Conservation (phyloP, 2,797 vertebrate species). For the Streptopelia turtur region DNA sequence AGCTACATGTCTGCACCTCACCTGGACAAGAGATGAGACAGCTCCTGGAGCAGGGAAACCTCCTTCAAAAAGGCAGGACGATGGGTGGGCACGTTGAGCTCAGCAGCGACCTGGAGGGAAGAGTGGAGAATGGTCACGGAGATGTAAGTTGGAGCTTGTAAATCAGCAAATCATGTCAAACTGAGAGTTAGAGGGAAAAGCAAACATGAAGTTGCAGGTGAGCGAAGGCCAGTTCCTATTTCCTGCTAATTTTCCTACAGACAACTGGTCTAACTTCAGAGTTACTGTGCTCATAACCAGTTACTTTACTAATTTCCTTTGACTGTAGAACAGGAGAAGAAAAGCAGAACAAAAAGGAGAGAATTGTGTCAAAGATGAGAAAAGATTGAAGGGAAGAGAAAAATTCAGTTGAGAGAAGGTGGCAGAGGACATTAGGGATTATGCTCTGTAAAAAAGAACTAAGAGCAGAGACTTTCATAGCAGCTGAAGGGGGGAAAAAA, state of each 20-base stretch:
- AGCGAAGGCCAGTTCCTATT: background rate
- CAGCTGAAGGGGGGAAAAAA: background rate
- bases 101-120: background rate
- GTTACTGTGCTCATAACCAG: background rate
- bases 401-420: slow-evolving; percentile 22
- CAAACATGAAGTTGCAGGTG: background rate
- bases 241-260: background rate
- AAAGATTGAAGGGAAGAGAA: background rate
- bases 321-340: background rate
- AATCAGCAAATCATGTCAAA: background rate
- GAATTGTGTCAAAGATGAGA: slow-evolving; percentile 8
- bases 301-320: background rate
- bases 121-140: background rate
- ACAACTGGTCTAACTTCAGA: background rate
- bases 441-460: background rate
- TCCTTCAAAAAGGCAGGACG: background rate
- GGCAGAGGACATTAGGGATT: slow-evolving; percentile 44
- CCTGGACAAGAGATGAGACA: background rate
- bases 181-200: background rate
- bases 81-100: background rate
- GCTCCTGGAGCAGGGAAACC: background rate
- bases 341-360: slow-evolving; percentile 6
- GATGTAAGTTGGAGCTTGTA: background rate
- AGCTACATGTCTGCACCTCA: background rate
- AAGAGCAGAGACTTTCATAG: slow-evolving; percentile 17